phyloP scores from a whole-genome alignment of 2,888 invertebrate genomes.

The Cartodere bifasciata region DNA sequence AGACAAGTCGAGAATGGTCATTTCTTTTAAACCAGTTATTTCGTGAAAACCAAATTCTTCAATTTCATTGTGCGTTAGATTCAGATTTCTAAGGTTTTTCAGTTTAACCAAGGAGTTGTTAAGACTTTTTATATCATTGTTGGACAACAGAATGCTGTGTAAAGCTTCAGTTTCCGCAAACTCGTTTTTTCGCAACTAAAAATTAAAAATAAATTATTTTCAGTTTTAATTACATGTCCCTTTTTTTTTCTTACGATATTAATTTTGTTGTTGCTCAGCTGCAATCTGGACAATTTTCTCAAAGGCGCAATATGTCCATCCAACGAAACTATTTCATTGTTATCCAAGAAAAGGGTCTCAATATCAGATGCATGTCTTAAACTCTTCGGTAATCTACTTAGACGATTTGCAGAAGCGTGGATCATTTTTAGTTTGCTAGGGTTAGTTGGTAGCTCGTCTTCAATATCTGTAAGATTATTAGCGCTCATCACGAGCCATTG shows the following conservation, averaged over 20 bases:
- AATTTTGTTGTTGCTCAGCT: conserved; percentile 61
- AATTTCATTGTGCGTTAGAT: conserved; percentile 63
- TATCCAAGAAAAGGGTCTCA: conserved; percentile 58
- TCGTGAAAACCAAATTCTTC: conserved; percentile 70
- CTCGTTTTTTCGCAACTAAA: conserved; percentile 59
- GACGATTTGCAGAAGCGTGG: conserved; percentile 60
- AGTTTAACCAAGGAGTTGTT: conserved; percentile 62
- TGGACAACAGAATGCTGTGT: conserved; percentile 57
- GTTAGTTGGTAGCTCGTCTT: conserved; percentile 59
- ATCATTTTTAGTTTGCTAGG: conserved; percentile 54
- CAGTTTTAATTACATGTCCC: too few species aligned
- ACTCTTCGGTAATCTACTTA: conserved; percentile 58
- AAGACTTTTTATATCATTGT: conserved; percentile 56
- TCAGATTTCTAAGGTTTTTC: conserved; percentile 52
- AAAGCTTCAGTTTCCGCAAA: conserved; percentile 58
- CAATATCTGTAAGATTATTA: conserved; percentile 61
- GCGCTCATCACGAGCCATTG: conserved; percentile 69
- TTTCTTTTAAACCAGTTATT: conserved; percentile 56
- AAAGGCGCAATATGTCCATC: conserved; percentile 62
- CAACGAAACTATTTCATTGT: conserved; percentile 56
- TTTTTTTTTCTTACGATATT: conserved; percentile 59
- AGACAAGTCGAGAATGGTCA: conserved; percentile 64
- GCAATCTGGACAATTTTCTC: conserved; percentile 49
- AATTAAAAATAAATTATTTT: too few species aligned
- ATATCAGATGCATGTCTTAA: conserved; percentile 55